Evolutionary conservation across 2,888 invertebrate genomes (phyloP).

Genomic region (Digitonthophagus gazella): DNA sequence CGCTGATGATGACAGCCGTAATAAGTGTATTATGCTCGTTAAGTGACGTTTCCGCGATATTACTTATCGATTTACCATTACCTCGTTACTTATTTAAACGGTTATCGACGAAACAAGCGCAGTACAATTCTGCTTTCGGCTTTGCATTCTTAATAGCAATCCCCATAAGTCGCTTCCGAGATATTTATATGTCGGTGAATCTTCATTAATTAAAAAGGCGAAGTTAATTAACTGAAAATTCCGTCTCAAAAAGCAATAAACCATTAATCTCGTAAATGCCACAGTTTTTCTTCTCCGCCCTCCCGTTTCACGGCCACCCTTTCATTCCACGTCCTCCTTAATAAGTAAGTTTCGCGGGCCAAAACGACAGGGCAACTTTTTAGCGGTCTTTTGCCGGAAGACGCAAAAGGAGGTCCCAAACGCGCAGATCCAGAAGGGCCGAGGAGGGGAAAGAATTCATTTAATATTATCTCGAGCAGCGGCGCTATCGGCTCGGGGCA

Average conservation of each 20-base stretch:
- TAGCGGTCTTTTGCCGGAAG: conserved; percentile 5
- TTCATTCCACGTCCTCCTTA: conserved; percentile 5
- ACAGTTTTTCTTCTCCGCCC: not conserved
- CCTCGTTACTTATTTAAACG: not conserved
- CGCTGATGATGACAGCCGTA: not conserved
- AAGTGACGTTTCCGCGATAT: not conserved
- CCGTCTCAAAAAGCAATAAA: conserved; percentile 14
- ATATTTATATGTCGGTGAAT: not conserved
- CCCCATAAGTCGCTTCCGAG: not conserved
- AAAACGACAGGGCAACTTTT: conserved; percentile 15
- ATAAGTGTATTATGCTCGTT: not conserved
- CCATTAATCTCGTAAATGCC: conserved; percentile 8
- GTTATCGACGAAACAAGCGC: not conserved
- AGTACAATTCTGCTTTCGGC: not conserved
- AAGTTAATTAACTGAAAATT: conserved; percentile 14
- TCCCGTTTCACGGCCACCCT: not conserved
- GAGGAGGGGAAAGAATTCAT: conserved; percentile 23
- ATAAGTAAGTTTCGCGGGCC: conserved; percentile 15
- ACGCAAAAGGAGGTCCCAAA: conserved; percentile 9
- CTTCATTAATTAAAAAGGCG: conserved; percentile 3
- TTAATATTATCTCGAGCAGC: conserved; percentile 24
- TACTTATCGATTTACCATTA: not conserved
- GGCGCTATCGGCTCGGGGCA: conserved; percentile 27
- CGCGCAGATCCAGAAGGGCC: conserved; percentile 8
- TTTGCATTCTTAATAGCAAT: not conserved